phyloP scores from a whole-genome alignment of 2,888 invertebrate species.

The Lycaena phlaeas region DNA sequence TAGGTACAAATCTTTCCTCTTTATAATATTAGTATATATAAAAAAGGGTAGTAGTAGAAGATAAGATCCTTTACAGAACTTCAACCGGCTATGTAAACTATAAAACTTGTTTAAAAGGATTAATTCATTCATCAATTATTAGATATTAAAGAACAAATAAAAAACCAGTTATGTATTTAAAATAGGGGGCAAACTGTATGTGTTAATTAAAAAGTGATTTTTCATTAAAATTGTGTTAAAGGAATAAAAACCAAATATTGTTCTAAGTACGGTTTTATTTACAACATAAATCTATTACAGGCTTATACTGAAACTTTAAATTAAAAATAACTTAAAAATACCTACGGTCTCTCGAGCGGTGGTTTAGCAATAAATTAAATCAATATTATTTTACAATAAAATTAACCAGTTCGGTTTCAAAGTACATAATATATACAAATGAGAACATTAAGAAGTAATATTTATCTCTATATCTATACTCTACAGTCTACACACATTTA shows the following conservation, averaged over 20 bases:
- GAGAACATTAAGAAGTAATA: not conserved
- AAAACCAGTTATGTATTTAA: too few species aligned
- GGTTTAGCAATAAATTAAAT: not conserved
- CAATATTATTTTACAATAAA: not conserved
- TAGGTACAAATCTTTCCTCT: too few species aligned
- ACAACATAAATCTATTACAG: conserved; percentile 18
- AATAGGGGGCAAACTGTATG: too few species aligned
- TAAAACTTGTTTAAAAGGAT: too few species aligned
- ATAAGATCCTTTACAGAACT: too few species aligned
- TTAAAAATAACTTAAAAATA: not conserved
- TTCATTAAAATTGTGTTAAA: too few species aligned
- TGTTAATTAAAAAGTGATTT: too few species aligned
- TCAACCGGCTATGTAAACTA: too few species aligned
- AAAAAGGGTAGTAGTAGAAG: too few species aligned
- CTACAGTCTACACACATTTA: conserved; percentile 20
- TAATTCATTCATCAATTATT: too few species aligned
- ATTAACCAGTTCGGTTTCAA: not conserved
- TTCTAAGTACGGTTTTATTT: conserved; percentile 24
- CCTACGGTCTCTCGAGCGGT: not conserved
- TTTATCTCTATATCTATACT: conserved; percentile 15
- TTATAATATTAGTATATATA: too few species aligned
- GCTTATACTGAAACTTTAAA: not conserved
- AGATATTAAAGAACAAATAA: too few species aligned
- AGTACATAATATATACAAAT: conserved; percentile 12
- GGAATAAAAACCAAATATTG: not conserved